phyloP scores from a whole-genome alignment of 1,140 invertebrate genomes.

The Zaprionus davidi region DNA sequence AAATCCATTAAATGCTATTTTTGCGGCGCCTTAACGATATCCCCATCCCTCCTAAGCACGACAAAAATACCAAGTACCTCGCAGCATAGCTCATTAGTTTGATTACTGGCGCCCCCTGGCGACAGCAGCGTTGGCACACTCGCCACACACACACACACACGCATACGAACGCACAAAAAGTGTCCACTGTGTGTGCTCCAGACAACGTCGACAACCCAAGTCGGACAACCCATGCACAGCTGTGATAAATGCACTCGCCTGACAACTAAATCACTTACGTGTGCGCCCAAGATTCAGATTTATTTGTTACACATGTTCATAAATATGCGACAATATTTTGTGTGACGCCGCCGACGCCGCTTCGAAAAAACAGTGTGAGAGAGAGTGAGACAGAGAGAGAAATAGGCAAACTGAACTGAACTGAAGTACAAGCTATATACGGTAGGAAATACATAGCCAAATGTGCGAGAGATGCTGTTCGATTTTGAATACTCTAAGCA shows the following conservation, averaged over 20 bases:
- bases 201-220: background rate
- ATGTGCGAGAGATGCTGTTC: background rate
- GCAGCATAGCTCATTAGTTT: constrained; percentile 72
- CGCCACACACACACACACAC: background rate
- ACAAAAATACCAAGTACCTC: constrained; percentile 17
- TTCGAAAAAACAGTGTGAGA: constrained; percentile 52
- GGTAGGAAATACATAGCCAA: background rate
- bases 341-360: constrained; percentile 43
- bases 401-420: background rate
- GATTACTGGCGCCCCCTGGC: constrained; percentile 73
- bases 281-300: constrained; percentile 66
- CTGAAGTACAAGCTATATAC: background rate
- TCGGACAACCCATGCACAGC: constrained; percentile 36
- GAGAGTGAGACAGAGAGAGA: constrained; percentile 10
- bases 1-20: constrained; percentile 83
- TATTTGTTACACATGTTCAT: constrained; percentile 82
- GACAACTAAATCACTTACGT: constrained; percentile 80
- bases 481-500: background rate
- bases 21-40: constrained; percentile 43
- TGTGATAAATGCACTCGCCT: constrained; percentile 79
- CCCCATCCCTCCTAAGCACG: background rate
- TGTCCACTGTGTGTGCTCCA: constrained; percentile 10
- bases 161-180: too few species aligned
- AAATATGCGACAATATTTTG: constrained; percentile 82
- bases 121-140: constrained; percentile 2